Evolutionary conservation across 1,140 invertebrate species (phyloP).

Genomic region (Sinonovacula constricta): DNA sequence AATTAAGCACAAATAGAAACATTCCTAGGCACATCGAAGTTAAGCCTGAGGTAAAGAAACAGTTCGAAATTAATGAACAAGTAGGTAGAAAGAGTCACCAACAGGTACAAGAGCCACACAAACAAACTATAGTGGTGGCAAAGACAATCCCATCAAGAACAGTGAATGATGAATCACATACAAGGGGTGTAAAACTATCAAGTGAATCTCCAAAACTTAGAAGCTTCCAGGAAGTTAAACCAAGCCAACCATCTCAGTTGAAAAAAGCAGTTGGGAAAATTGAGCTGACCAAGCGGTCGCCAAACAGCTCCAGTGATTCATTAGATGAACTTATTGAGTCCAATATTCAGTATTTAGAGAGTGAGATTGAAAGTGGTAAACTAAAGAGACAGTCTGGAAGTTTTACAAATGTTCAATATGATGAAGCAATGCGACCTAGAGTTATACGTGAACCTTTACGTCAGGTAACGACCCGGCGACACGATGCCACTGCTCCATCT

Average conservation of each 20-base stretch:
- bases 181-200: conserved; percentile 18
- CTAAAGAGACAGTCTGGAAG: conserved; percentile 53
- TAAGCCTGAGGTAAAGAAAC: not conserved
- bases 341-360: conserved; percentile 73
- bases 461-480: not conserved
- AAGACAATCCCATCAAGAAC: not conserved
- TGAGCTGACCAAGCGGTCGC: conserved; percentile 54
- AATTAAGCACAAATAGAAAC: not conserved
- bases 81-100: not conserved
- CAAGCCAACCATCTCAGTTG: conserved; percentile 49
- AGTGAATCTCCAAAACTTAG: conserved; percentile 40
- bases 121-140: not conserved
- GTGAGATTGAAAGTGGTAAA: conserved; percentile 67
- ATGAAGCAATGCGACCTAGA: conserved; percentile 3
- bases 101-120: not conserved
- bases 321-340: conserved; percentile 74
- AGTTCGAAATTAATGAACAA: too few species aligned
- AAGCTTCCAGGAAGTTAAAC: conserved; percentile 50
- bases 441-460: conserved; percentile 26
- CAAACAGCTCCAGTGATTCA: conserved; percentile 69
- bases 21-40: conserved; percentile 4
- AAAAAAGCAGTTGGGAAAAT: conserved; percentile 55
- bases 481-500: not conserved
- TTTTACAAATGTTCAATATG: conserved; percentile 13
- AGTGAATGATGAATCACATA: not conserved